Percentiles rank a stretch among this genome's conserved stretches.
Conservation (phyloP, 1,140 invertebrate species). For the Cydia amplana region DNA sequence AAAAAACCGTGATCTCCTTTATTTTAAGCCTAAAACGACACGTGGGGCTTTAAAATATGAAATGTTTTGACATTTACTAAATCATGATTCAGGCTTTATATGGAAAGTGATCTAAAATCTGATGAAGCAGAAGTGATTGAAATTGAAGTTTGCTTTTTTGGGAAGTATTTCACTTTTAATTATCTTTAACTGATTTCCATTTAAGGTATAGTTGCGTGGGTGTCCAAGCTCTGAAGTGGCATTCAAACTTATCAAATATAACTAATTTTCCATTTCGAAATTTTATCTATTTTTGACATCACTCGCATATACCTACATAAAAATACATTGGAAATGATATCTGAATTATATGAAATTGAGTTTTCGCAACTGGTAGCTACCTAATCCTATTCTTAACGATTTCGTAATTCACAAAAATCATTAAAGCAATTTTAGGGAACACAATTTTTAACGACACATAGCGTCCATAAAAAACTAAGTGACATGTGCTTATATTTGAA, state of each 20-base stretch:
- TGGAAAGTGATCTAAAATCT: neutral
- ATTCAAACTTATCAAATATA: neutral
- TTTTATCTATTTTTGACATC: too few species aligned
- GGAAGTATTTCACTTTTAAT: neutral
- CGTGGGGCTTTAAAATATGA: slow-evolving; percentile 9
- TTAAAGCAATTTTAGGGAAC: too few species aligned
- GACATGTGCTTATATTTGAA: too few species aligned
- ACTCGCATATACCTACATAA: too few species aligned
- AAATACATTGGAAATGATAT: too few species aligned
- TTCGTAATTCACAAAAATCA: too few species aligned
- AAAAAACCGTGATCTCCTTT: slow-evolving; percentile 18
- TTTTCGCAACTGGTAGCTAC: too few species aligned
- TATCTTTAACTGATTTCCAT: neutral
- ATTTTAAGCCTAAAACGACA: slow-evolving; percentile 20
- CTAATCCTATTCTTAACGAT: too few species aligned
- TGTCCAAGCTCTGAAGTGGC: neutral
- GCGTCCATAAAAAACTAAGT: too few species aligned
- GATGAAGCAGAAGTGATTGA: neutral
- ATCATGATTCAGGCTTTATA: neutral
- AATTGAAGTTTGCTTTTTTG: neutral
- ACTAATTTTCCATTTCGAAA: too few species aligned
- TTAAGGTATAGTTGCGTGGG: neutral
- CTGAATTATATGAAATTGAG: too few species aligned
- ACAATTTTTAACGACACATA: too few species aligned
- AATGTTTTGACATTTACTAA: slow-evolving; percentile 11